Evolutionary conservation across 2,113 vertebrate species (phyloP).

Genomic region (Herpetotheres cachinnans): DNA sequence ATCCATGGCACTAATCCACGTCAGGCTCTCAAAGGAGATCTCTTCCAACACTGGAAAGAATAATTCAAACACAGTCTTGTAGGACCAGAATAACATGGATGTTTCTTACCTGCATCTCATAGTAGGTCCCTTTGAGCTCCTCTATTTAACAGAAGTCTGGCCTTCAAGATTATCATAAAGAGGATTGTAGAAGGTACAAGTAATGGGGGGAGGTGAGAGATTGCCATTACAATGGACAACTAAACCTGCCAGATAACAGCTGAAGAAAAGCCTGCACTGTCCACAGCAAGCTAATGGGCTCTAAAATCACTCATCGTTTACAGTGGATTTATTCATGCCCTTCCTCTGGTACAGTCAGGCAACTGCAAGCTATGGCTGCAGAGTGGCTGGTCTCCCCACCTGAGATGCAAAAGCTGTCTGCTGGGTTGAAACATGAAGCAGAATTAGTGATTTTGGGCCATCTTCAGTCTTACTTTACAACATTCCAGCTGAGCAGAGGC

Average conservation of each 20-base stretch:
- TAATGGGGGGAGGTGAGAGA: background rate
- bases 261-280: background rate
- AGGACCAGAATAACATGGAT: background rate
- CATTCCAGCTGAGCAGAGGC: background rate
- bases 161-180: background rate
- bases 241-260: background rate
- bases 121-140: background rate
- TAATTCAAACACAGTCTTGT: background rate
- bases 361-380: background rate
- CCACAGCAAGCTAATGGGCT: background rate
- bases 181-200: background rate
- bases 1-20: background rate
- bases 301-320: background rate
- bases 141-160: background rate
- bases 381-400: background rate
- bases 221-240: background rate
- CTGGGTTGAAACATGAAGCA: background rate
- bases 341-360: background rate
- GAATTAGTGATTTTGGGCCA: background rate
- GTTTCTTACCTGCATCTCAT: background rate
- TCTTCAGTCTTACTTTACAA: background rate
- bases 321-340: background rate
- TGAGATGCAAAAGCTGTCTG: background rate
- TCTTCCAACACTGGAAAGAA: background rate
- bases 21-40: background rate